These are phyloP conservation scores for Larimichthys crocea DNA, from an alignment of 2,113 vertebrate genomes.

Conservation along the genomic window DNA sequence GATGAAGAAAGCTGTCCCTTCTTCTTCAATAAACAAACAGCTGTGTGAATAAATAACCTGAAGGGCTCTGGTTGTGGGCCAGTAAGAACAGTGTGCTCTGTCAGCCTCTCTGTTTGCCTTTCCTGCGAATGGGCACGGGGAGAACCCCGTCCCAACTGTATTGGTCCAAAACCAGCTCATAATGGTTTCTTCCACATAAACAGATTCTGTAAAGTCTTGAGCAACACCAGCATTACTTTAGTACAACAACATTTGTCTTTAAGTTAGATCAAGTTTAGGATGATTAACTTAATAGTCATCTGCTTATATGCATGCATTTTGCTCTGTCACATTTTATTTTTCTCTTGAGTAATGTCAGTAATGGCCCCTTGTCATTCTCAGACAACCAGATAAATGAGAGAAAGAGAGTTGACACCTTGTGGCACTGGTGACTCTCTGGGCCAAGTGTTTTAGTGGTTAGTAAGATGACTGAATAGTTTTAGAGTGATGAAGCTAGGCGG, in stretches of 20 bases:
- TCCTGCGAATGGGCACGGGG: conserved; percentile 51
- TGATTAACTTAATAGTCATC: conserved; percentile 30
- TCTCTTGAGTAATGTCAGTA: conserved; percentile 36
- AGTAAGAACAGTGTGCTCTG: conserved; percentile 66
- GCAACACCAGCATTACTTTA: conserved; percentile 35
- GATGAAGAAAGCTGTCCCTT: conserved; percentile 76
- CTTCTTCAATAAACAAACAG: conserved; percentile 81
- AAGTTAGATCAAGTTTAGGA: conserved; percentile 11
- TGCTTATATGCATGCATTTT: conserved; percentile 34
- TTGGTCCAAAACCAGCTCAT: conserved; percentile 54
- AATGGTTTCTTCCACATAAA: conserved; percentile 55
- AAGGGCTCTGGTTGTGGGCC: conserved; percentile 69
- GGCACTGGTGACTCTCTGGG: conserved; percentile 46
- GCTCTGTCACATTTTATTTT: conserved; percentile 52
- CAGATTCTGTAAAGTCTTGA: conserved; percentile 38
- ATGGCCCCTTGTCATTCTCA: conserved; percentile 46
- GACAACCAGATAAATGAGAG: background rate
- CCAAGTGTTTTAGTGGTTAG: conserved; percentile 47
- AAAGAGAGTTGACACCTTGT: conserved; percentile 54
- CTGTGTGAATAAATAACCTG: conserved; percentile 80
- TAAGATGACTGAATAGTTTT: conserved; percentile 69
- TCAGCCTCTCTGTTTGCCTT: conserved; percentile 70
- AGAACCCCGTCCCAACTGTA: conserved; percentile 44
- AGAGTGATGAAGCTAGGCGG: conserved; percentile 73
- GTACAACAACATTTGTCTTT: conserved; percentile 35